Percentiles rank a stretch among this genome's conserved stretches.
Evolutionary conservation across 2,113 vertebrate species (phyloP).

Genomic region (Solea solea): DNA sequence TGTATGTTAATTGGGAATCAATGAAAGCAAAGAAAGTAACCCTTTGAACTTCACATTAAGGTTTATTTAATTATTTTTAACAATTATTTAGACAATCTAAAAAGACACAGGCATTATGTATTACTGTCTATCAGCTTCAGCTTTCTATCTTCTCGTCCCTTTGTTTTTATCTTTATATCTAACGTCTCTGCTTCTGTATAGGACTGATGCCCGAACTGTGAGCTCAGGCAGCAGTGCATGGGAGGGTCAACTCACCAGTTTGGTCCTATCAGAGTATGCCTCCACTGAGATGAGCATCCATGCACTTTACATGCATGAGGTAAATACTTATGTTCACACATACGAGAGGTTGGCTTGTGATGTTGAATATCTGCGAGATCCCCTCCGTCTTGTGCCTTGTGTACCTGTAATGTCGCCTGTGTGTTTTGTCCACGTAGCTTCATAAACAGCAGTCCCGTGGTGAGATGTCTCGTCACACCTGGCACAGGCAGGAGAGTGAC

Average conservation of each 20-base stretch:
- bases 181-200: slow-evolving; percentile 47
- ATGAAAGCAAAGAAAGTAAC: no score
- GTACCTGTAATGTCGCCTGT: background rate
- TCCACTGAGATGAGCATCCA: slow-evolving; percentile 99
- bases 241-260: slow-evolving; percentile 94
- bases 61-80: no score
- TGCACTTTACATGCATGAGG: slow-evolving; percentile 97
- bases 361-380: background rate
- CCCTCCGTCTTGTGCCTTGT: background rate
- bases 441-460: slow-evolving; percentile 94
- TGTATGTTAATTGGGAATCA: no score
- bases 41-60: no score
- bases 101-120: no score
- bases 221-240: slow-evolving; percentile 96
- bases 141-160: background rate
- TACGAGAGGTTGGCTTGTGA: background rate
- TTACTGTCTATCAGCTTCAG: background rate
- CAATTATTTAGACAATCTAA: no score
- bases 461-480: slow-evolving; percentile 91
- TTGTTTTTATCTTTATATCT: background rate
- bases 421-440: slow-evolving; percentile 77
- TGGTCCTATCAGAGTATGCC: slow-evolving; percentile 94
- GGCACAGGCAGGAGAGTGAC: slow-evolving; percentile 95
- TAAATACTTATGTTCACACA: slow-evolving; percentile 52
- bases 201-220: slow-evolving; percentile 89